A percentile compares a stretch with the other conserved stretches of the same genome.
phyloP scores from a whole-genome alignment of 1,140 invertebrate species.

The Asbolus verrucosus region DNA sequence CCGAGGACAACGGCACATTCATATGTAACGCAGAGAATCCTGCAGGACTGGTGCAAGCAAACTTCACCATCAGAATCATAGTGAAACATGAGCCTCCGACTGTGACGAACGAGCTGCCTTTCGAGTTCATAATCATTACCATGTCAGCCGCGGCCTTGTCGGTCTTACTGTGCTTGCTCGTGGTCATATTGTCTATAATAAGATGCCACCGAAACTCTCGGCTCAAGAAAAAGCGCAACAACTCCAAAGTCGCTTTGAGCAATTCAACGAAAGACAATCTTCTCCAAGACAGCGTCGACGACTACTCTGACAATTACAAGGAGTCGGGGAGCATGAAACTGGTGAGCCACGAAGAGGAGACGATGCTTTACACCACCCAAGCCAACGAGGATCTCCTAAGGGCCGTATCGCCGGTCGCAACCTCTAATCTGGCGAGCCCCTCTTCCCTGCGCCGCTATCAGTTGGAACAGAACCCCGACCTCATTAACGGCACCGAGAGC shows the following conservation, averaged over 20 bases:
- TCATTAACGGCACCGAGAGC: constrained; percentile 80
- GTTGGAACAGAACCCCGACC: constrained; percentile 78
- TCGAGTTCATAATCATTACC: constrained; percentile 76
- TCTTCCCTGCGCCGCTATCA: constrained; percentile 68
- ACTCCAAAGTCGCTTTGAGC: constrained; percentile 46
- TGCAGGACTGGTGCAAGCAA: constrained; percentile 79
- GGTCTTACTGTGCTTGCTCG: constrained; percentile 70
- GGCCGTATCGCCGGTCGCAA: constrained; percentile 52
- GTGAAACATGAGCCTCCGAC: constrained; percentile 78
- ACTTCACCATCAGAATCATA: constrained; percentile 81
- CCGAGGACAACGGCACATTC: constrained; percentile 84
- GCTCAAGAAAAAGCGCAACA: constrained; percentile 49
- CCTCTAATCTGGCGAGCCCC: constrained; percentile 56
- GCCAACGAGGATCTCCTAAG: constrained; percentile 47
- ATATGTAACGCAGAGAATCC: constrained; percentile 85
- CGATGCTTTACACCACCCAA: constrained; percentile 41
- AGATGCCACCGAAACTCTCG: constrained; percentile 70
- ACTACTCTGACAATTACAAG: constrained; percentile 45
- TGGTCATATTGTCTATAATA: constrained; percentile 71
- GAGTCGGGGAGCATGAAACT: constrained; percentile 22
- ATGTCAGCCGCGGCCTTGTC: constrained; percentile 70
- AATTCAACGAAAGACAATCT: constrained; percentile 50
- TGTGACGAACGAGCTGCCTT: constrained; percentile 72
- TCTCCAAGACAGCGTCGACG: constrained; percentile 46
- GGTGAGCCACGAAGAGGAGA: constrained; percentile 41